phyloP scores from a whole-genome alignment of 2,113 vertebrate species.

The Eptesicus fuscus region DNA sequence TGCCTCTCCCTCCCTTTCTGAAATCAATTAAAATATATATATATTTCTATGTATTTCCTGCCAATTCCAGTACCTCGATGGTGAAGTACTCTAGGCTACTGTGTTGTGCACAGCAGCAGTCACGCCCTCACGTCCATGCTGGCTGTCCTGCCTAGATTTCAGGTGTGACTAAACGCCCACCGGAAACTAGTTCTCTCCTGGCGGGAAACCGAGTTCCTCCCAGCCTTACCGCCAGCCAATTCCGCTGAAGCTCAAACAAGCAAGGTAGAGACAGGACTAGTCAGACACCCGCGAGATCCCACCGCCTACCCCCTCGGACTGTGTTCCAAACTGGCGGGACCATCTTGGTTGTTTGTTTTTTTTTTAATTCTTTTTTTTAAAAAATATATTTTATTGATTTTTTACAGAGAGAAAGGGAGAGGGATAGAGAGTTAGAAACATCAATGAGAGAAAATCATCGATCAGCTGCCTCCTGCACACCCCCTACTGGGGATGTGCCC shows the following conservation, averaged over 20 bases:
- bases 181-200: not conserved
- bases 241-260: not conserved
- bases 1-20: too few relatives aligned
- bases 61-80: slow-evolving; percentile 92
- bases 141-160: not conserved
- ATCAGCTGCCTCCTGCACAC: too few relatives aligned
- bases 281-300: not conserved
- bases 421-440: too few relatives aligned
- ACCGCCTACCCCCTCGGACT: rapidly evolving
- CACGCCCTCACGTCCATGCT: not conserved
- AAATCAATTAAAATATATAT: too few relatives aligned
- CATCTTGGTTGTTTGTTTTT: not conserved
- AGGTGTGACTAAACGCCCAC: not conserved
- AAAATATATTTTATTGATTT: too few relatives aligned
- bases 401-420: too few relatives aligned
- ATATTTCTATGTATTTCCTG: slow-evolving; percentile 93
- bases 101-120: not conserved
- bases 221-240: not conserved
- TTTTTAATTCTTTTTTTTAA: too few relatives aligned
- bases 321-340: not conserved
- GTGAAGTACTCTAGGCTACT: not conserved
- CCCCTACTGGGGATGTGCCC: too few relatives aligned
- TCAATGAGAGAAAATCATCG: too few relatives aligned
- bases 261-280: not conserved
- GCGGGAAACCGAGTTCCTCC: not conserved